Base-by-base conservation (phyloP, 2,113 vertebrate genomes). In the Platichthys stellatus region DNA sequence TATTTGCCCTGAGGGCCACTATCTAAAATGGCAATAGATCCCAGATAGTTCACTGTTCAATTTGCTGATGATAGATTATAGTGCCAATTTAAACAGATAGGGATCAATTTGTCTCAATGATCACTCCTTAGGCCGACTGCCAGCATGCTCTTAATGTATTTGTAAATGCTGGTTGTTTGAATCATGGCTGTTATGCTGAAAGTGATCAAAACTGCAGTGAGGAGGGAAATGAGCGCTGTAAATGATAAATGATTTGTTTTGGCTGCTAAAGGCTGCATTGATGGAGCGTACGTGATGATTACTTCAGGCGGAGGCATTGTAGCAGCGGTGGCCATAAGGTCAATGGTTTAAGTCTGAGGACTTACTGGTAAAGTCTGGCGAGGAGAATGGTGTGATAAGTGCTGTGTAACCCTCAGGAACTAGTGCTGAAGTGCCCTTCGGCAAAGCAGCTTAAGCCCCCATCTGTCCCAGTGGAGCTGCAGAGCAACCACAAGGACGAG, bases 31-130 rank as follows among this genome's bases (percentile, higher is more conserved):
- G 94, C 94, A 94, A 95, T 94, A 94, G 95, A 96, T 95, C 93
- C 91, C 93, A 96, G 95, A 97, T 95, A 96, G 95, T 96, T 96
- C 95, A 95, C 94, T 94, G 96, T 96, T 96, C 94, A 93, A 95
- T 97, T 96, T 96, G 93, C 94, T 95, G 95, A 95, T 98, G 97
- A 98, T 96, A 96, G 96, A 98, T 97, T 96, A 96, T 95, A 94
- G 95, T 96, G 96, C 96, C 97, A 97, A 96, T 98, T 96, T 97
- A 96, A 97, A 97, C 93, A 95, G 96, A 96, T 95, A 96, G 96
- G 94, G 96, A 98, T 98, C 97, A 95, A 98, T 99, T 98, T 97
- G 96, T 97, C 96, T 97, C 96, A 97, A 97, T 97, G 96, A 97
- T 98, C 96, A 96, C 95, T 96, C 95, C 95, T 96, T 95, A 96